Percentiles rank a stretch among this genome's conserved stretches.
Evolutionary conservation across 2,888 invertebrate genomes (phyloP).

Genomic region (Ophioninae sp.): DNA sequence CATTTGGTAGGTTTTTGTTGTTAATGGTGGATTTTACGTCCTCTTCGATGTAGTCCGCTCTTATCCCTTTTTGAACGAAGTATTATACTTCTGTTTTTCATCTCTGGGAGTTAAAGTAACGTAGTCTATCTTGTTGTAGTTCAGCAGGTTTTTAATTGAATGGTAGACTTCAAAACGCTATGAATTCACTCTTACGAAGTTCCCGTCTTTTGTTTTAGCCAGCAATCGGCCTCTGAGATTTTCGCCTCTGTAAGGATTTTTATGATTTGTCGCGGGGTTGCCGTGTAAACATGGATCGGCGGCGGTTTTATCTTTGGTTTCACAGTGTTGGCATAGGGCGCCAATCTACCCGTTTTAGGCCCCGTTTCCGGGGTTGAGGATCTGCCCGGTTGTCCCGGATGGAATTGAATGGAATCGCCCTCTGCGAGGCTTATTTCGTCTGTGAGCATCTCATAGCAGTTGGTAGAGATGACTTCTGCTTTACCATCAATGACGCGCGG

Average conservation of each 20-base stretch:
- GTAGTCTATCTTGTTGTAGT: background rate
- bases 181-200: background rate
- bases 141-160: no score
- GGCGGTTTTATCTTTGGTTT: slow-evolving; percentile 8
- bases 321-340: background rate
- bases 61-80: background rate
- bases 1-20: background rate
- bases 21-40: background rate
- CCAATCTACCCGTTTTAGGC: background rate
- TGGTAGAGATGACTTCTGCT: background rate
- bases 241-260: background rate
- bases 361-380: background rate
- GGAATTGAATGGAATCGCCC: background rate
- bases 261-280: background rate
- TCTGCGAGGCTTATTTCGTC: slow-evolving; percentile 1
- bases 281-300: slow-evolving; percentile 8
- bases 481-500: background rate
- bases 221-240: background rate
- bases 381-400: background rate
- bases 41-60: background rate
- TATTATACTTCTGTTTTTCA: background rate
- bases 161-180: background rate
- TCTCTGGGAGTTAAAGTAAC: background rate
- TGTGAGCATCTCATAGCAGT: slow-evolving; percentile 11
- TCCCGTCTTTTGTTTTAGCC: background rate